Percentiles rank a stretch among this genome's conserved stretches.
phyloP scores from a whole-genome alignment of 35 echinoderm and acorn worm species.

The Amphiura filiformis region DNA sequence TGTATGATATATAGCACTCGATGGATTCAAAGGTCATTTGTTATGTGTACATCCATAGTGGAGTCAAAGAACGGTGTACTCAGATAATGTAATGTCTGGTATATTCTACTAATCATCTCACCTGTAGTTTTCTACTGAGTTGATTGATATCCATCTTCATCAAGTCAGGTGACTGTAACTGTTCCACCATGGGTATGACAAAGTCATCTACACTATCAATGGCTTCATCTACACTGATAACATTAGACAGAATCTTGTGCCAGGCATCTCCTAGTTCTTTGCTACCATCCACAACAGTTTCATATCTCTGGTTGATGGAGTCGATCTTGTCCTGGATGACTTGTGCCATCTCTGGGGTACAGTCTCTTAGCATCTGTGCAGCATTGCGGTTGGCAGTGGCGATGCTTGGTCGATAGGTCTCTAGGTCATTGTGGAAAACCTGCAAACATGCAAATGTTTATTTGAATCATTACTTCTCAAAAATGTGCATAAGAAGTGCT shows the following conservation, averaged over 20 bases:
- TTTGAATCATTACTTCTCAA: no score
- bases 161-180: slow-evolving; percentile 66
- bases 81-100: no score
- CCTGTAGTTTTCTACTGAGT: slow-evolving; percentile 69
- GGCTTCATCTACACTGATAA: slow-evolving; percentile 43
- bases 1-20: no score
- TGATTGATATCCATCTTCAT: slow-evolving; percentile 59
- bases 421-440: slow-evolving; percentile 66
- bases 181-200: slow-evolving; percentile 57
- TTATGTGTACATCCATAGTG: no score
- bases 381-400: slow-evolving; percentile 47
- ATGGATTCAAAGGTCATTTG: no score
- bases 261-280: slow-evolving; percentile 16
- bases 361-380: slow-evolving; percentile 53
- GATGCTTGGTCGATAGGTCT: slow-evolving; percentile 65
- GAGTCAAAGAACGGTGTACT: no score
- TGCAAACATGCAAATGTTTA: slow-evolving; percentile 14
- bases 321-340: slow-evolving; percentile 77
- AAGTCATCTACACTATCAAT: slow-evolving; percentile 66
- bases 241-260: slow-evolving; percentile 13
- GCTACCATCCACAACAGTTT: slow-evolving; percentile 44
- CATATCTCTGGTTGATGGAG: slow-evolving; percentile 57
- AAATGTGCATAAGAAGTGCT: no score
- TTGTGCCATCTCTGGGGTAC: slow-evolving; percentile 67
- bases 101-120: no score